Conservation (phyloP, 2,113 vertebrate species). For the Scortum barcoo region DNA sequence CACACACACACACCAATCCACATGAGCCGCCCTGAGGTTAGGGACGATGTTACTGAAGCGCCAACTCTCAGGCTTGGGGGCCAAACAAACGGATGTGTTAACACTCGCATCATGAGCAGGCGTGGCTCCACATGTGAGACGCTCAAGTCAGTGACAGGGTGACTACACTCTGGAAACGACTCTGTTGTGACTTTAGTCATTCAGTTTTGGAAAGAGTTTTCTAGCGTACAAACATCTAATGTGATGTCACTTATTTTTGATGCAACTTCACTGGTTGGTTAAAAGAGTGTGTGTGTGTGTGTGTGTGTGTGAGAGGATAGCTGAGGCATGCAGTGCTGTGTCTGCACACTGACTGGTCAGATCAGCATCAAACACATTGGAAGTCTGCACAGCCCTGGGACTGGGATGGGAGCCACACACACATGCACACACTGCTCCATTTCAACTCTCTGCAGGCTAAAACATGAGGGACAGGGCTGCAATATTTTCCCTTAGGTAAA, state of each 20-base stretch:
- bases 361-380: slow-evolving; percentile 77
- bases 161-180: not conserved
- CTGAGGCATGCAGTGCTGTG: slow-evolving; percentile 62
- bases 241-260: slow-evolving; percentile 21
- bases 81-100: slow-evolving; percentile 33
- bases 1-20: not conserved
- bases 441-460: slow-evolving; percentile 26
- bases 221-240: not conserved
- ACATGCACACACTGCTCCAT: slow-evolving; percentile 20
- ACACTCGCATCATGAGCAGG: slow-evolving; percentile 9
- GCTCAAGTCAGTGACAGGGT: not conserved
- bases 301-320: slow-evolving; percentile 33
- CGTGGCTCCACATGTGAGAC: not conserved
- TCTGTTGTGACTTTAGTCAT: not conserved
- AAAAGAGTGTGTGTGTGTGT: slow-evolving; percentile 31
- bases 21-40: not conserved
- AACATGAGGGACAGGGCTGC: slow-evolving; percentile 28
- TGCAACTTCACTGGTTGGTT: slow-evolving; percentile 12
- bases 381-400: slow-evolving; percentile 41
- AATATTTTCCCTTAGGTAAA: slow-evolving; percentile 34
- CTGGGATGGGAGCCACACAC: slow-evolving; percentile 1
- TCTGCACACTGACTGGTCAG: slow-evolving; percentile 75
- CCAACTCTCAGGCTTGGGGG: slow-evolving; percentile 2
- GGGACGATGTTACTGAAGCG: slow-evolving; percentile 4
- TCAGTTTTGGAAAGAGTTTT: not conserved